Base-by-base conservation (phyloP, 2,888 invertebrate species). In the Cephus rjabovi region DNA sequence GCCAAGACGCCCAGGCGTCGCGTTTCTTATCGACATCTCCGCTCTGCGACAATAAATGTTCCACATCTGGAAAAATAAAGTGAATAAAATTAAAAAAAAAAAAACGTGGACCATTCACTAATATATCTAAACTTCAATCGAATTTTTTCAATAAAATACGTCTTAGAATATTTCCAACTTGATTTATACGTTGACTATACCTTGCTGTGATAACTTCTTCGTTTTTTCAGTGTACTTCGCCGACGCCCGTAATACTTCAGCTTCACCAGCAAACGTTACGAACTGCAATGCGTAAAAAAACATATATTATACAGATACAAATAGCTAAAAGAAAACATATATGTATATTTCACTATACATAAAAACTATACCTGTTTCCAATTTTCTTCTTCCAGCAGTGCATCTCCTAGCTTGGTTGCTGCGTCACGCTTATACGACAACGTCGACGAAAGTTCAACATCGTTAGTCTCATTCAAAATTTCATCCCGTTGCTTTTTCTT, bases 351-450 rank as follows among this genome's bases (percentile, higher is more conserved):
- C 4, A 23, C 23, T 56, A 23, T 23, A 6, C 23, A 56, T 56
- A 23, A 6, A 6, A 9, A 56, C 56, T 56, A 81, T 78, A 90
- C 90, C 79, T 83, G 79, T 56, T 82, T 37, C 81, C 84, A 89
- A 75, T 89, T 86, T 70, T 83, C 79, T 1, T 75, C 69, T 12
- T 85, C 76, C 33, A 90, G 75, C 15, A 87, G 69, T 34, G 87
- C 85, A 77, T 91, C 90, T 0, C 90, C 90, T 4, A 88, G 86
- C 75, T 85, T 85, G 40, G 82, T 79, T 9, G 87, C 85, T 34
- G 87, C 77, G 30, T 84, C 78, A 34, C 87, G 85, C 56, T 87
- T 86, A 56, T 90, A 88, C 56, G 74, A 76, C 31, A 87, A 78
- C 4, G 76, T 75, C 9, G 77, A 23, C 68, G 82, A 75, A 0